Conservation (phyloP, 2,113 vertebrate species). For the Trogon surrucura region DNA sequence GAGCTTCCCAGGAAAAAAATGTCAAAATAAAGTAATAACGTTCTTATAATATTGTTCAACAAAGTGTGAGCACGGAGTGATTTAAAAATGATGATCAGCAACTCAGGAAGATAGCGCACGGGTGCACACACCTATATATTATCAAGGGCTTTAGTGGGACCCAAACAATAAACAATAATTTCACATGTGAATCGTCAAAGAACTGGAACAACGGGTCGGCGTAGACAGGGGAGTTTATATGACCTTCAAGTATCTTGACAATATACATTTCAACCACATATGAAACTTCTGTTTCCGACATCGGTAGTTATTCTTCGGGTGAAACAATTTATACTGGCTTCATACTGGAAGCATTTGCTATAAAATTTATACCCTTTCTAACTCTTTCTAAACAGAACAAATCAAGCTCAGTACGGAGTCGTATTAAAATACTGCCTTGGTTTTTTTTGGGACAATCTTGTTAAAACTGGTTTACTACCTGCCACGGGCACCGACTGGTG, state of each 20-base stretch:
- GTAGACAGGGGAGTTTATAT: not conserved
- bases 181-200: not conserved
- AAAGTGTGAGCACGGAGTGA: not conserved
- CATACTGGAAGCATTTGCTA: not conserved
- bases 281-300: not conserved
- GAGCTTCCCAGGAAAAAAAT: slow-evolving; percentile 37
- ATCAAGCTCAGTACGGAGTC: not conserved
- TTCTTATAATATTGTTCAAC: slow-evolving; percentile 8
- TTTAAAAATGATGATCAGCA: not conserved
- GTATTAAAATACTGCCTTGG: not conserved
- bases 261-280: not conserved
- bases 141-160: not conserved
- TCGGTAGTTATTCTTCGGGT: not conserved
- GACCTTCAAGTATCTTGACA: not conserved
- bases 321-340: not conserved
- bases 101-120: accelerated
- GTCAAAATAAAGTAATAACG: slow-evolving; percentile 47
- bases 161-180: slow-evolving; percentile 9
- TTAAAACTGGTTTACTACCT: not conserved
- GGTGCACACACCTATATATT: not conserved
- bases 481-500: not conserved
- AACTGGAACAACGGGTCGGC: not conserved
- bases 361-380: not conserved
- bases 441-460: not conserved
- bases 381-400: not conserved